Evolutionary conservation across 1,140 invertebrate species (phyloP).

Genomic region (Notospermus geniculatus): DNA sequence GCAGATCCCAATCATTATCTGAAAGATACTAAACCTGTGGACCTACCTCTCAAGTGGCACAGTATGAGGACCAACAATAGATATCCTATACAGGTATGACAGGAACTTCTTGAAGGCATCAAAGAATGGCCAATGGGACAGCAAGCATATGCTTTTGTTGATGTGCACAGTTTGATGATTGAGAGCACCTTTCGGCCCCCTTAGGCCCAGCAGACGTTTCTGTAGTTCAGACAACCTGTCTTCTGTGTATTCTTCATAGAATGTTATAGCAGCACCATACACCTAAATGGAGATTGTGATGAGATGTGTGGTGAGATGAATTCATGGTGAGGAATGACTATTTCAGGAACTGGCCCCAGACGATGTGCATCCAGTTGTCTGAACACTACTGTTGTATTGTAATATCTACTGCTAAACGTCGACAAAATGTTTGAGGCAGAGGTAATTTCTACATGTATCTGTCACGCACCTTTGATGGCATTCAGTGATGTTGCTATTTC

Average conservation of each 20-base stretch:
- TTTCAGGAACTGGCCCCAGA: no score
- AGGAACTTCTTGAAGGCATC: constrained; percentile 90
- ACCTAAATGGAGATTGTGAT: constrained; percentile 56
- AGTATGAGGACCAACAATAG: constrained; percentile 70
- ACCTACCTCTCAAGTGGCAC: constrained; percentile 85
- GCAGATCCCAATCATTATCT: no score
- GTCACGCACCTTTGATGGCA: no score
- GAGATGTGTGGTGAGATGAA: no score
- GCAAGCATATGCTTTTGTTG: constrained; percentile 92
- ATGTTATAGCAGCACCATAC: constrained; percentile 95
- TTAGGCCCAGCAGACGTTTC: constrained; percentile 64
- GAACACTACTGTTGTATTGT: no score
- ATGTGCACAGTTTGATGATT: constrained; percentile 69
- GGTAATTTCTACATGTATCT: no score
- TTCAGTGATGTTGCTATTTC: no score
- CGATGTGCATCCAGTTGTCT: no score
- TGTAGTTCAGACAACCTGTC: constrained; percentile 70
- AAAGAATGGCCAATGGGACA: constrained; percentile 97
- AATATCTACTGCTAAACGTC: no score
- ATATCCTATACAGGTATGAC: constrained; percentile 77
- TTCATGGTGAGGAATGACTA: no score
- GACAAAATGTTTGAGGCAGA: no score
- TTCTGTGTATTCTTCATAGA: constrained; percentile 83
- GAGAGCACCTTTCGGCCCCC: constrained; percentile 28
- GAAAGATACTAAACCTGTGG: background rate